Evolutionary conservation across 2,113 vertebrate species (phyloP), one percentile per base, ranked within the genome.

Genomic region (Aramus guarauna): DNA sequence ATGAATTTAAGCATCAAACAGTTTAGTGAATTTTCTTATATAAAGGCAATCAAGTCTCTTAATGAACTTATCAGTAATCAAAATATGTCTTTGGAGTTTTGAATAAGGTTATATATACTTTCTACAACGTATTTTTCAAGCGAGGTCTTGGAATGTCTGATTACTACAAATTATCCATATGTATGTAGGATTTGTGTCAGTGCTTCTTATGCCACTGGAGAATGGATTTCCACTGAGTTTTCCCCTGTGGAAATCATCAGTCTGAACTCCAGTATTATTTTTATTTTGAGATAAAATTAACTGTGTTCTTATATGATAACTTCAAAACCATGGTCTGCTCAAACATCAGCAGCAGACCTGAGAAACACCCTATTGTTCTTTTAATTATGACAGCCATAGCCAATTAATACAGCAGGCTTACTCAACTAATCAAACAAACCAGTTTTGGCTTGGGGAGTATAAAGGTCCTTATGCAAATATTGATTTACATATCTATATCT

Each of bases 121-220:
- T 69, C 55, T 71, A 59, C 18, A 91, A 60, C 34, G 41, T 74
- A 89, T 60, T 95, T 97, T 97, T 82, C 94, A 66, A 87, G 43
- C 53, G 22, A 92, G 45, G 47, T 22, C 24, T 95, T 83, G 91
- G 56, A 91, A 82, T 83, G 34, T 91, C 71, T 96, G 90, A 97
- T 98, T 97, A 88, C 85, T 95, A 91, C 97, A 92, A 97, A 97
- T 97, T 97, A 97, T 95, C 92, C 92, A 97, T 98, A 97, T 96
- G 87, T 96, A 96, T 97, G 96, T 96, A 97, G 94, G 94, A 97
- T 98, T 91, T 94, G 47, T 94, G 85, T 96, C 52, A 41, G 62
- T 94, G 67, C 50, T 96, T 89, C 90, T 95, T 83, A 84, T 62
- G 69, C 48, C 95, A 82, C 90, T 90, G 69, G 69, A 74, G 94